phyloP scores from a whole-genome alignment of 2,888 invertebrate species.

The Melinaea marsaeus region DNA sequence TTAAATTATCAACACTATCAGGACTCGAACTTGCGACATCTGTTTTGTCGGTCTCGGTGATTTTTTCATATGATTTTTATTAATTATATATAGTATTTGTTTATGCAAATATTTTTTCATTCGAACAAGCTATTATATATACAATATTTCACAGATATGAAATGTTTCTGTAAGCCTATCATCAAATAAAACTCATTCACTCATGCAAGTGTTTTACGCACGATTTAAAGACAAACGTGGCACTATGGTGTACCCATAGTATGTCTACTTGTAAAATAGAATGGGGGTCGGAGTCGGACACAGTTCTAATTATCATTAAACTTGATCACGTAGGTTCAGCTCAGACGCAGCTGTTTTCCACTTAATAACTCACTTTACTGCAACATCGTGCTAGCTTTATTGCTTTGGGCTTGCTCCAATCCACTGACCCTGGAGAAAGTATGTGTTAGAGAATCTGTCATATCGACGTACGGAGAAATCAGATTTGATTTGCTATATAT shows the following conservation, averaged over 20 bases:
- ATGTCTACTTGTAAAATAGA: conserved; percentile 28
- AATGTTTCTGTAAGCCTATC: conserved; percentile 13
- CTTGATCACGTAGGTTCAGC: conserved; percentile 35
- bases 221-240: conserved; percentile 34
- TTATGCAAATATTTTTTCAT: not conserved
- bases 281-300: conserved; percentile 21
- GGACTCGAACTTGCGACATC: too few species aligned
- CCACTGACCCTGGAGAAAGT: conserved; percentile 27
- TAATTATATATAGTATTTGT: too few species aligned
- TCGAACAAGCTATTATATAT: not conserved
- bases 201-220: conserved; percentile 35
- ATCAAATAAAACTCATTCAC: conserved; percentile 39
- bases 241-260: conserved; percentile 13
- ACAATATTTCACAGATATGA: not conserved
- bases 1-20: too few species aligned
- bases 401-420: conserved; percentile 25
- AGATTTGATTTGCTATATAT: too few species aligned
- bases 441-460: not conserved
- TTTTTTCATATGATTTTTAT: too few species aligned
- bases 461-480: too few species aligned
- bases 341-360: conserved; percentile 35
- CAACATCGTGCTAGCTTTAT: conserved; percentile 28
- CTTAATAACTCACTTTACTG: conserved; percentile 38
- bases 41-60: too few species aligned
- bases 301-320: conserved; percentile 39